Evolutionary conservation across 35 echinoderm and acorn worm genomes (phyloP), one percentile per base, ranked within the genome.

Genomic region (Amphiura filiformis): DNA sequence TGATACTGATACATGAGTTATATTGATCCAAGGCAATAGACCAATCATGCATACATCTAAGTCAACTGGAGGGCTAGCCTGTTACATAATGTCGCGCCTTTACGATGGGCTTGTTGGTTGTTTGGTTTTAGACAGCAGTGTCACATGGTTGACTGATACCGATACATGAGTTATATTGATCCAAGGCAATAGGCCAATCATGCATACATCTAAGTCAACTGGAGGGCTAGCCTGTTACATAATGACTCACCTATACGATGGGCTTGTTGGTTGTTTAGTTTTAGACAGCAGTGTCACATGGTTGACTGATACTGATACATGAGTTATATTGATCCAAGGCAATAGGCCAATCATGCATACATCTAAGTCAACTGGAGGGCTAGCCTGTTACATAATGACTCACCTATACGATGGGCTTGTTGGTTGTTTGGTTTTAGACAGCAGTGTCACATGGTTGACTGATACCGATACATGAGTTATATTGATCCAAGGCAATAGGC

Each of bases 91-190:
- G n/a, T n/a, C n/a, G n/a, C n/a, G n/a, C 81, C 40, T 83, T 30
- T 49, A 47, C 15, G 81, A 14, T 83, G 38, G 81, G n/a, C 40
- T 56, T 22, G 81, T 44, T 32, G 39, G 31, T 22, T 83, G 39
- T 56, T 47, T 83, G 26, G 81, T 56, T 47, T 47, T 83, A 28
- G 81, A 83, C 41, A 85, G 83, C 3, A 85, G 83, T 31, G 64
- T 85, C 1, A 70, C 56, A 61, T 85, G 83, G 22, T 85, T 12
- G 14, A 65, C 47, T 17, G 83, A 38, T n/a, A 85, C 13, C 15
- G 49, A 56, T 32, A 85, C 30, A 12, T 85, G 64, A 33, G 83
- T 70, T 11, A 70, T 70, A 23, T 30, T 39, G 38, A 80, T 15
- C 61, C 61, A 70, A 2, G 61, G 61, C 26, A 70, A 23, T 26